A percentile compares a stretch with the other conserved stretches of the same genome.
These are phyloP conservation scores for Chymomyza amoena DNA, from an alignment of 2,888 invertebrate genomes.

Conservation along the genomic window DNA sequence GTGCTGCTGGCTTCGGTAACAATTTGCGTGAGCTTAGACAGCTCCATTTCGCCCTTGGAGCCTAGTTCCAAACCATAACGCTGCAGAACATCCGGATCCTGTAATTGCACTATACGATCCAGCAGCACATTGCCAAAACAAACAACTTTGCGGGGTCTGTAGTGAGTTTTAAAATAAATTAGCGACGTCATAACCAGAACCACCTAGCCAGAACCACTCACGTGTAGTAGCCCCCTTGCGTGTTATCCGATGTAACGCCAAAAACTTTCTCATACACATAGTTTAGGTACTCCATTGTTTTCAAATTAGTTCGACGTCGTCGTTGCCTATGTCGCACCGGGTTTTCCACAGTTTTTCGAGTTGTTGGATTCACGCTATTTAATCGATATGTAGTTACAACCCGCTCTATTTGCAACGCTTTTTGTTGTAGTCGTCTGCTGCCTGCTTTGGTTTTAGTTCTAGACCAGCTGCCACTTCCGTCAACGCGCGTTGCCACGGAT, in stretches of 20 bases:
- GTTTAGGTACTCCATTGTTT: conserved; percentile 66
- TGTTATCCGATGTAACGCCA: conserved; percentile 21
- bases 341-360: not conserved
- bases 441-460: not conserved
- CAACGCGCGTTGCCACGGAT: conserved; percentile 36
- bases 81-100: conserved; percentile 67
- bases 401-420: conserved; percentile 38
- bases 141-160: conserved; percentile 72
- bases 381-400: conserved; percentile 15
- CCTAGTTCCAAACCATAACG: conserved; percentile 66
- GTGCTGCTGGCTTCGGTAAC: conserved; percentile 54
- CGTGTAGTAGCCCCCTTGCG: conserved; percentile 39
- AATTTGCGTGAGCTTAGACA: conserved; percentile 62
- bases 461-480: conserved; percentile 42
- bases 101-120: conserved; percentile 69
- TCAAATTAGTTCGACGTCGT: conserved; percentile 8
- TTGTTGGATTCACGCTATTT: conserved; percentile 22
- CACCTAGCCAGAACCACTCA: conserved; percentile 39
- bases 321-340: conserved; percentile 23
- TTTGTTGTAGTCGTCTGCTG: not conserved
- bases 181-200: not conserved
- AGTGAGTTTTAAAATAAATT: not conserved
- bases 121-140: conserved; percentile 77
- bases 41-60: conserved; percentile 73
- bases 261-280: conserved; percentile 56